Percentiles rank a stretch among this genome's conserved stretches.
Evolutionary conservation across 2,797 vertebrate species (phyloP).

Genomic region (Adelosebastes latens): DNA sequence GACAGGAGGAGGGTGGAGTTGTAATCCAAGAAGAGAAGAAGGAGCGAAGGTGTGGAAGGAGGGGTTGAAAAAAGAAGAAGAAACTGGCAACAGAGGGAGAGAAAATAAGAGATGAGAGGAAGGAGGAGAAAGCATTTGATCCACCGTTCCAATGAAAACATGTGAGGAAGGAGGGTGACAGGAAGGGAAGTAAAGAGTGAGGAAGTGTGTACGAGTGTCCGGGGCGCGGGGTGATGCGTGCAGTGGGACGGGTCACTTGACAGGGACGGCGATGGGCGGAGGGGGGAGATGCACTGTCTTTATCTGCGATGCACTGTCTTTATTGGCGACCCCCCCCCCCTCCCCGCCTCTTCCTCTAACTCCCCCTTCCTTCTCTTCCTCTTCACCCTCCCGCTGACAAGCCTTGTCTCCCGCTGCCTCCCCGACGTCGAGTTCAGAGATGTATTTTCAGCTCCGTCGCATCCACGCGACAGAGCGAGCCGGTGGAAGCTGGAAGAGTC

Average conservation of each 20-base stretch:
- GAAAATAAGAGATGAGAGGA: background rate
- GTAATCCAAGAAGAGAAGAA: background rate
- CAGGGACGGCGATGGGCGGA: background rate
- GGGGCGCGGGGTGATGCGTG: background rate
- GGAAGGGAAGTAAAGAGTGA: background rate
- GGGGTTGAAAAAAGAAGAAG: background rate
- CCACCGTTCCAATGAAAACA: background rate
- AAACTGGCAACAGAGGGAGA: background rate
- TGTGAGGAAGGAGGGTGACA: constrained; percentile 7
- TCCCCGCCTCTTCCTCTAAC: background rate
- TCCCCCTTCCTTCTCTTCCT: background rate
- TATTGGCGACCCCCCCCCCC: too few relatives aligned
- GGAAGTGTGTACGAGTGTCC: background rate
- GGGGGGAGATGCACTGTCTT: constrained; percentile 32
- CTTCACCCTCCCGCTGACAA: constrained; percentile 28
- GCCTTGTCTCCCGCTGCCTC: constrained; percentile 21
- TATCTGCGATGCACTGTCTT: constrained; percentile 36
- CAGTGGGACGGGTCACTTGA: constrained; percentile 15
- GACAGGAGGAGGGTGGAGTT: constrained; percentile 1
- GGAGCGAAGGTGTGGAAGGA: background rate
- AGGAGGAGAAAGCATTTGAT: background rate
- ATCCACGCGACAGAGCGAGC: background rate
- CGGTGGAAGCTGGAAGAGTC: background rate
- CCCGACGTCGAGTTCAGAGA: constrained; percentile 13
- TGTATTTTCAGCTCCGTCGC: constrained; percentile 48